Evolutionary conservation across 2,797 vertebrate species (phyloP).

Genomic region (Sparidentex hasta): DNA sequence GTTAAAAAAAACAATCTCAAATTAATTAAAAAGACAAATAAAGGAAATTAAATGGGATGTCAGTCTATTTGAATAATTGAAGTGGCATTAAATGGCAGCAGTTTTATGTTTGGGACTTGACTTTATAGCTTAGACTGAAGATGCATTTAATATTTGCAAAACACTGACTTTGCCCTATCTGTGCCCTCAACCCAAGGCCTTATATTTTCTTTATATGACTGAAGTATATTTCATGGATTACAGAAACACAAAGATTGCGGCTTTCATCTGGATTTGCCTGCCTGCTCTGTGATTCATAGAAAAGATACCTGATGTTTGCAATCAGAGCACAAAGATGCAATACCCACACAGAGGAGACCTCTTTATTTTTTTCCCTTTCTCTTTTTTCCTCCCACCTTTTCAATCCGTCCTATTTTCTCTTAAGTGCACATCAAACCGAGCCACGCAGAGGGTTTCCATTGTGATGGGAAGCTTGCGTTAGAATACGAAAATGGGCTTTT

Average conservation of each 20-base stretch:
- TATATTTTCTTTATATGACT: neutral
- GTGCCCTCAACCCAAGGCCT: neutral
- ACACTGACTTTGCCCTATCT: neutral
- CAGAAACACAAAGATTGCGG: conserved; percentile 12
- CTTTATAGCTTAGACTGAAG: neutral
- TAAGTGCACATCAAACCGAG: conserved; percentile 69
- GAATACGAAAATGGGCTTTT: conserved; percentile 48
- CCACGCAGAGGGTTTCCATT: conserved; percentile 43
- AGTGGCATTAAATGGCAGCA: neutral
- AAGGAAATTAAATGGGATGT: neutral
- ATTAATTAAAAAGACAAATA: neutral
- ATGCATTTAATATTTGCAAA: neutral
- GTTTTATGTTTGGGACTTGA: neutral
- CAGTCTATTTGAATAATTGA: neutral
- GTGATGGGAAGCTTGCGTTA: conserved; percentile 44
- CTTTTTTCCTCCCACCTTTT: conserved; percentile 17
- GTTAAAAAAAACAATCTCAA: neutral
- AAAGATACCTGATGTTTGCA: conserved; percentile 31
- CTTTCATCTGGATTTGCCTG: conserved; percentile 34
- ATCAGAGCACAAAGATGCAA: conserved; percentile 9
- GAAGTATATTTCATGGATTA: conserved; percentile 7
- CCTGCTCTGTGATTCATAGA: conserved; percentile 25
- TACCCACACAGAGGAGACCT: conserved; percentile 16
- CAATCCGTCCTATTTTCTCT: conserved; percentile 44
- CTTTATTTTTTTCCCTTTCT: conserved; percentile 30